Evolutionary conservation across 2,888 invertebrate species (phyloP).

Genomic region (Lithophane ornitopus): DNA sequence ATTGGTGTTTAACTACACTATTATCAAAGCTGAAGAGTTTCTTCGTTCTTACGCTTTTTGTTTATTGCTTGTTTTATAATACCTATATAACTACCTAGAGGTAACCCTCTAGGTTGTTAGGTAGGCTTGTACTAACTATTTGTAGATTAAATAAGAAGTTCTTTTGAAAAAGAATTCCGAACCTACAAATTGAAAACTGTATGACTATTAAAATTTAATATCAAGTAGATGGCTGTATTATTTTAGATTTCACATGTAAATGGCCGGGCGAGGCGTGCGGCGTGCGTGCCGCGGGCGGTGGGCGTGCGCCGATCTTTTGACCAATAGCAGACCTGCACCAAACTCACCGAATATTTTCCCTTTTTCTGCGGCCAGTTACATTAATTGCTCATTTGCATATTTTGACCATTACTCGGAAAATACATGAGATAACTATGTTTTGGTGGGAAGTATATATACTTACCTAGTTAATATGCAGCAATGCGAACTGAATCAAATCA

Average conservation of each 20-base stretch:
- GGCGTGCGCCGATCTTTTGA: slow-evolving; percentile 78
- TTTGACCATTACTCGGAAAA: slow-evolving; percentile 78
- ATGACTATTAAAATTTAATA: slow-evolving; percentile 56
- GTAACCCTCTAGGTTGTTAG: neutral
- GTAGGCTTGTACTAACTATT: neutral
- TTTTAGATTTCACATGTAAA: slow-evolving; percentile 85
- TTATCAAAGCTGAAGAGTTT: no score
- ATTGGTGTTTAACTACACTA: no score
- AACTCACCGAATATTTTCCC: slow-evolving; percentile 77
- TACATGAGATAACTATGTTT: slow-evolving; percentile 60
- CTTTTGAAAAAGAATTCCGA: neutral
- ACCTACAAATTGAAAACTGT: slow-evolving; percentile 56
- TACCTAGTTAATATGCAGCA: slow-evolving; percentile 17
- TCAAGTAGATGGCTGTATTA: slow-evolving; percentile 69
- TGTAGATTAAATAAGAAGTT: neutral
- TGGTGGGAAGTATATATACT: slow-evolving; percentile 28
- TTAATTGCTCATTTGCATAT: slow-evolving; percentile 84
- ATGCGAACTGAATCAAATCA: neutral
- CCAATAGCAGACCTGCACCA: slow-evolving; percentile 78
- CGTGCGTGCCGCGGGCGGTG: slow-evolving; percentile 83
- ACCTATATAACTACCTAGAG: no score
- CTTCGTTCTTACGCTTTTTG: no score
- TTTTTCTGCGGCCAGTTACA: slow-evolving; percentile 78
- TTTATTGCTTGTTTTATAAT: neutral
- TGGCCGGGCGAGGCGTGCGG: slow-evolving; percentile 74